These are phyloP conservation scores for Hoplostethus atlanticus DNA, from an alignment of 2,797 vertebrate genomes.

Conservation along the genomic window DNA sequence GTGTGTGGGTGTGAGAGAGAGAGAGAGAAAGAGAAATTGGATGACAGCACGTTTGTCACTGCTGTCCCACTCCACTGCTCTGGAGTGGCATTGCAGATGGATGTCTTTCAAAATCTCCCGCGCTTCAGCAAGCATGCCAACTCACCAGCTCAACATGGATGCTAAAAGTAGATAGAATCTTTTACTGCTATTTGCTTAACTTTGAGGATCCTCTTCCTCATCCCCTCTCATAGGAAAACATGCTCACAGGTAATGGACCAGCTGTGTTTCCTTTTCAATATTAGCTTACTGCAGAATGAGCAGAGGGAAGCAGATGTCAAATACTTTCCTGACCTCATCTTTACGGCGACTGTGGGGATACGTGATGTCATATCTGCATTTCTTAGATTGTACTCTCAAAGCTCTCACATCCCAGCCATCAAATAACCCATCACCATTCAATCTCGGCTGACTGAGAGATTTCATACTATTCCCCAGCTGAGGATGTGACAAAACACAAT, in stretches of 20 bases:
- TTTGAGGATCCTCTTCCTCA: constrained; percentile 40
- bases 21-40: constrained; percentile 44
- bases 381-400: not conserved
- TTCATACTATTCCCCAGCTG: not conserved
- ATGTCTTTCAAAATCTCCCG: constrained; percentile 64
- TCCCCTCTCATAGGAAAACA: constrained; percentile 11
- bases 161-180: constrained; percentile 68
- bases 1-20: not conserved
- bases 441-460: not conserved
- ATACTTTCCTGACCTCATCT: not conserved
- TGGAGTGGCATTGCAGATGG: constrained; percentile 76
- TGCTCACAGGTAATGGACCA: not conserved
- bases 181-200: constrained; percentile 60
- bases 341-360: not conserved
- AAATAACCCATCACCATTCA: not conserved
- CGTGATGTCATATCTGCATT: not conserved
- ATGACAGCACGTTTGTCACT: constrained; percentile 77
- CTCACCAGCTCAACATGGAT: constrained; percentile 74
- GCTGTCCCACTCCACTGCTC: constrained; percentile 67
- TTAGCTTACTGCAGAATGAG: not conserved
- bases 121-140: constrained; percentile 64
- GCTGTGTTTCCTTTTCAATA: not conserved
- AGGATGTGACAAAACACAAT: constrained; percentile 6
- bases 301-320: not conserved
- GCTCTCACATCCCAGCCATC: not conserved